Conservation (phyloP, 2,113 vertebrate genomes). For the Saguinus imperator region DNA sequence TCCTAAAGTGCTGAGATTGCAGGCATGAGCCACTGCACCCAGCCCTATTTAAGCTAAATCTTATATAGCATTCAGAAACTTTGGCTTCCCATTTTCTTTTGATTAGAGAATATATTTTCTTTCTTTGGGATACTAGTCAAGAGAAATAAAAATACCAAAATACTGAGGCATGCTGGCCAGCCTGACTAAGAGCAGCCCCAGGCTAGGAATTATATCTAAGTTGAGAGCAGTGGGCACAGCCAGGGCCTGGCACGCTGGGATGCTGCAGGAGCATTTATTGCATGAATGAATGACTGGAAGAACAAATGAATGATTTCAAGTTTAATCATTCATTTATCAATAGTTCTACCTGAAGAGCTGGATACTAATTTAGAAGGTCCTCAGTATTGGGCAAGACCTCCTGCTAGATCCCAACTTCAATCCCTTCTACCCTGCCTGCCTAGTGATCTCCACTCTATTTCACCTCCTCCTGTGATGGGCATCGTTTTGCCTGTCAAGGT, state of each 20-base stretch:
- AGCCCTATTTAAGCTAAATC: neutral
- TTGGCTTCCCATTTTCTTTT: neutral
- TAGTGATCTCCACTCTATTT: neutral
- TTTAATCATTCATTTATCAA: neutral
- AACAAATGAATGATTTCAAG: neutral
- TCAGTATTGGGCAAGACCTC: neutral
- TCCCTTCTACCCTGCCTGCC: neutral
- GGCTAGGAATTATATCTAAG: neutral
- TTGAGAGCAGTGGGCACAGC: neutral
- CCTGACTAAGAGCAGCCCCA: neutral
- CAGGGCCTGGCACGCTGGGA: neutral
- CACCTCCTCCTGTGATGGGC: neutral
- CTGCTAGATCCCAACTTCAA: neutral
- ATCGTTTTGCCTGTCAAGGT: neutral
- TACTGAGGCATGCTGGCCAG: neutral
- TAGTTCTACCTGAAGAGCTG: neutral
- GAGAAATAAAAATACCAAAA: neutral
- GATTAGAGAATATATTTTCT: neutral
- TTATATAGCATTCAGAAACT: neutral
- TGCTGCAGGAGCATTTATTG: fast-evolving
- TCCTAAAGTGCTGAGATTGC: too few species aligned
- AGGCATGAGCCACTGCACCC: too few species aligned
- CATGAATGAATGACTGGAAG: neutral
- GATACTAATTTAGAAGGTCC: neutral
- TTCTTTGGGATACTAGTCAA: neutral